Percentiles rank a stretch among this genome's conserved stretches.
phyloP scores from a whole-genome alignment of 2,888 invertebrate species.

The Drosophila aldrichi region DNA sequence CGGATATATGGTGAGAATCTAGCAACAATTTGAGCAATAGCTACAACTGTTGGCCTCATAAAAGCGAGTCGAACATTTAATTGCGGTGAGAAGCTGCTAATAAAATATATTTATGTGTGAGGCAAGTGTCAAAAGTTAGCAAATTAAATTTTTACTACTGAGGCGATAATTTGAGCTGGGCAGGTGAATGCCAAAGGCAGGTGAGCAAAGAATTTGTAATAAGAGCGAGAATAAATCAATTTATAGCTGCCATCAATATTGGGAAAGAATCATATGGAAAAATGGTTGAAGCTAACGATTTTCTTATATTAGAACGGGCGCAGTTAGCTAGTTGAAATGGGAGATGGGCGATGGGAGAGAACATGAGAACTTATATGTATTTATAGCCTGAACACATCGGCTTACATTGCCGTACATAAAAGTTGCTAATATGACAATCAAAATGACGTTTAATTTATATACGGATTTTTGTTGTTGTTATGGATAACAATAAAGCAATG shows the following conservation, averaged over 20 bases:
- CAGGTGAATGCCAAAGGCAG: background rate
- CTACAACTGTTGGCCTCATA: slow-evolving; percentile 15
- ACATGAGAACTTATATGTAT: background rate
- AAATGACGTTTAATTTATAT: no score
- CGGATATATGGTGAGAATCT: background rate
- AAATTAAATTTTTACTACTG: slow-evolving; percentile 42
- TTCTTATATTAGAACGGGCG: background rate
- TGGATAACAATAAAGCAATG: no score
- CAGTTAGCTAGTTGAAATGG: background rate
- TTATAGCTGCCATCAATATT: background rate
- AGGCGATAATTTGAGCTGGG: background rate
- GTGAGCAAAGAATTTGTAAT: background rate
- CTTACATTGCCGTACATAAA: no score
- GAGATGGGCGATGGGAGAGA: background rate
- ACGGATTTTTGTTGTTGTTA: no score
- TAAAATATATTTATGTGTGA: slow-evolving; percentile 27
- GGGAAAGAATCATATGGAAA: background rate
- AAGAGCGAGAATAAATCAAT: background rate
- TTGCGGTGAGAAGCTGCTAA: slow-evolving; percentile 11
- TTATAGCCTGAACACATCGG: no score
- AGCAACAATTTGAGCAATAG: background rate
- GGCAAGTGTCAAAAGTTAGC: slow-evolving; percentile 31
- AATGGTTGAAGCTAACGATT: background rate
- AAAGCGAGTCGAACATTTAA: slow-evolving; percentile 11
- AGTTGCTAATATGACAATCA: no score